Conservation (phyloP, 2,888 invertebrate species). For the Oxyteleia sp. region DNA sequence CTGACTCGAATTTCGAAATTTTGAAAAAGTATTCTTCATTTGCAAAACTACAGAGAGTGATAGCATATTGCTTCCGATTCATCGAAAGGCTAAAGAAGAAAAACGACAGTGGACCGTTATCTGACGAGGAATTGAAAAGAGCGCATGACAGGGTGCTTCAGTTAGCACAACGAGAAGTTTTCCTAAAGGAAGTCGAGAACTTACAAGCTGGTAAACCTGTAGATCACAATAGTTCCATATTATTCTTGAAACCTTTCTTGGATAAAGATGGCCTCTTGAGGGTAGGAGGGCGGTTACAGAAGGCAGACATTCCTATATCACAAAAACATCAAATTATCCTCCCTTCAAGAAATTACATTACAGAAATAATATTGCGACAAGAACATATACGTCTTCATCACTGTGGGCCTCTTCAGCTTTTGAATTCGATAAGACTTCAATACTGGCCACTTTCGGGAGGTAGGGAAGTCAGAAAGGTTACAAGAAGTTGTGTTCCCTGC, state of each 20-base stretch:
- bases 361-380: neutral
- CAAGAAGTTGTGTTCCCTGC: constrained; percentile 80
- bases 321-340: constrained; percentile 2
- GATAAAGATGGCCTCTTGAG: neutral
- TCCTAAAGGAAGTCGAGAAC: neutral
- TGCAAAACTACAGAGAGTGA: constrained; percentile 1
- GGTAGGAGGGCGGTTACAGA: neutral
- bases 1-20: neutral
- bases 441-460: constrained; percentile 81
- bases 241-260: neutral
- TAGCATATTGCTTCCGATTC: constrained; percentile 20
- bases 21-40: constrained; percentile 17
- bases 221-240: neutral
- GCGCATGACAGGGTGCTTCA: neutral
- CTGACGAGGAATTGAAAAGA: constrained; percentile 9
- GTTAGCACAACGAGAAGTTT: constrained; percentile 4
- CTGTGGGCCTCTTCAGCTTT: neutral
- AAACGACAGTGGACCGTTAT: neutral
- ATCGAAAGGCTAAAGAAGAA: neutral
- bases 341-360: neutral
- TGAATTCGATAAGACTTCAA: constrained; percentile 51
- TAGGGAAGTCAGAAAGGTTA: constrained; percentile 70
- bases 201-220: neutral
- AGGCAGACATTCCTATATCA: neutral
- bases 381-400: neutral